Evolutionary conservation across 2,888 invertebrate species (phyloP).

Genomic region (Pristionchus japonicus): DNA sequence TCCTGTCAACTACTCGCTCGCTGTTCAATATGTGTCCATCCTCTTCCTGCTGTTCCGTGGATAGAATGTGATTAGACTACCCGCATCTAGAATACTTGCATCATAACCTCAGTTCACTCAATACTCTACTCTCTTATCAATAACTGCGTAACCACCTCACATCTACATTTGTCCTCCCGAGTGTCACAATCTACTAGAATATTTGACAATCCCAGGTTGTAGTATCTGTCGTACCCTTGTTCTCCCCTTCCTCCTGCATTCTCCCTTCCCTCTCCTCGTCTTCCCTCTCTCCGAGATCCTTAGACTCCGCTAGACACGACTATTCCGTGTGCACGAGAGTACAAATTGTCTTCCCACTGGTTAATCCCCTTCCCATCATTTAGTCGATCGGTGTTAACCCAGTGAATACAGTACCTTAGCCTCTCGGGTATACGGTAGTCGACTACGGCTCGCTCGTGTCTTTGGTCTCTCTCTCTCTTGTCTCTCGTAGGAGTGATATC

Average conservation of each 20-base stretch:
- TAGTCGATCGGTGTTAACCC: constrained; percentile 9
- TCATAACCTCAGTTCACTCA: constrained; percentile 7
- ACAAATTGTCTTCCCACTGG: constrained; percentile 36
- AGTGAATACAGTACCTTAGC: constrained; percentile 11
- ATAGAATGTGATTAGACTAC: constrained; percentile 31
- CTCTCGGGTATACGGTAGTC: constrained; percentile 44
- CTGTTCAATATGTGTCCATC: background rate
- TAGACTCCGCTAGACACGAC: constrained; percentile 32
- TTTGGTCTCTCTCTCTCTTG: constrained; percentile 24
- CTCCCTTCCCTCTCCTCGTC: background rate
- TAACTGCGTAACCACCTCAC: constrained; percentile 19
- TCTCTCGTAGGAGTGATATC: background rate
- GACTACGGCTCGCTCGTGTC: constrained; percentile 4
- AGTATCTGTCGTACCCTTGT: background rate
- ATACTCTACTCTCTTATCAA: background rate
- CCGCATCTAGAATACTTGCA: constrained; percentile 27
- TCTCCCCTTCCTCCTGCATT: background rate
- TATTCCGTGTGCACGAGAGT: constrained; percentile 25
- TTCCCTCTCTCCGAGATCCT: background rate
- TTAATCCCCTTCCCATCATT: constrained; percentile 1
- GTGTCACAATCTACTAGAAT: constrained; percentile 36
- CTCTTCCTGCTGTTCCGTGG: background rate
- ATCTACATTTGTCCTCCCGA: constrained; percentile 6
- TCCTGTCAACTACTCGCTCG: constrained; percentile 4
- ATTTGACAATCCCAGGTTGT: background rate